Percentiles rank a stretch among this genome's conserved stretches.
Conservation (phyloP, 2,113 vertebrate species). For the Penelope pileata region DNA sequence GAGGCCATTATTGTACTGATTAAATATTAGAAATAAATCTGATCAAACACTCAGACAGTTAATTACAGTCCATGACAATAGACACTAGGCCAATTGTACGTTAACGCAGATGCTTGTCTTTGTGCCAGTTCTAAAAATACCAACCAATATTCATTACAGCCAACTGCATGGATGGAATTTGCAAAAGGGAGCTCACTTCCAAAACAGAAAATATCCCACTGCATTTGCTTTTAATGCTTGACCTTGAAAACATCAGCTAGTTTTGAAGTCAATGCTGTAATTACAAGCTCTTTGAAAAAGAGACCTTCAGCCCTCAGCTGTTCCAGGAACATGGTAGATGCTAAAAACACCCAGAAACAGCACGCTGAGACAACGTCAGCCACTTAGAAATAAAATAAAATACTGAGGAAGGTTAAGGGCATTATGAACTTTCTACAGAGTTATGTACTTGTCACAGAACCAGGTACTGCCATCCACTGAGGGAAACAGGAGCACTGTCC, state of each 20-base stretch:
- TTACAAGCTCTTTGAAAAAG: not conserved
- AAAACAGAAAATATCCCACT: no score
- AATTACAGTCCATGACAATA: not conserved
- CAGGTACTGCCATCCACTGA: not conserved
- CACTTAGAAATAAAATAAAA: not conserved
- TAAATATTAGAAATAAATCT: not conserved
- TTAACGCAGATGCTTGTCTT: not conserved
- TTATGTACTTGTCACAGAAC: not conserved
- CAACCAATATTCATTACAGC: not conserved
- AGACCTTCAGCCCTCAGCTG: not conserved
- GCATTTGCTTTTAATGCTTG: not conserved
- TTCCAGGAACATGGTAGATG: not conserved
- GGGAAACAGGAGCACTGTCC: not conserved
- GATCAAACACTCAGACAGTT: not conserved
- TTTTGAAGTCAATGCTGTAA: not conserved
- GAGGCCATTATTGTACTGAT: not conserved
- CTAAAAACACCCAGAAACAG: not conserved
- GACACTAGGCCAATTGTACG: not conserved
- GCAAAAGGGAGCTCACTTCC: not conserved
- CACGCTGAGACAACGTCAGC: not conserved
- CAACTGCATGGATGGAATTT: not conserved
- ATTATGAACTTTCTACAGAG: not conserved
- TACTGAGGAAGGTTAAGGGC: not conserved
- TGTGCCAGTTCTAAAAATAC: not conserved
- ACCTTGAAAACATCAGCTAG: not conserved